phyloP scores from a whole-genome alignment of 2,888 invertebrate species.

The Aphodius sticticus region DNA sequence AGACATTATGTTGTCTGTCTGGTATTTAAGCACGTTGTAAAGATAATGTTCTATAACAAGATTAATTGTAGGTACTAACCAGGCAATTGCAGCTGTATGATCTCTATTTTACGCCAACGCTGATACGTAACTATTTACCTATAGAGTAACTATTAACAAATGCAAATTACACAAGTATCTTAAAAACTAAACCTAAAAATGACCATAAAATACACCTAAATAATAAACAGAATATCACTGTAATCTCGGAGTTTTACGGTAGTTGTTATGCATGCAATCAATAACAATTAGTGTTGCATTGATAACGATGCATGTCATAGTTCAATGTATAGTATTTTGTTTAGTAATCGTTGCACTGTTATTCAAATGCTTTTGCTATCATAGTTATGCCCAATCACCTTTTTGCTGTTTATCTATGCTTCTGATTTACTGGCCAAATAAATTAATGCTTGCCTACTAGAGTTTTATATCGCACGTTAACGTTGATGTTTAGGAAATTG shows the following conservation, averaged over 20 bases:
- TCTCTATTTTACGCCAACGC: no score
- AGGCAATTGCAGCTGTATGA: no score
- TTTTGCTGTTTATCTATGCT: not conserved
- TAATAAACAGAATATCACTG: no score
- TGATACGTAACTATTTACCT: no score
- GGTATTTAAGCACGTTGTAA: no score
- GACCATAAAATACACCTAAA: no score
- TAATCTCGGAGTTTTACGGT: not conserved
- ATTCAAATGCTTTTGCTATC: not conserved
- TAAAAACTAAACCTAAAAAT: no score
- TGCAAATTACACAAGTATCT: no score
- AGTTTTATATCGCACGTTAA: not conserved
- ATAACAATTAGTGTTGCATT: not conserved
- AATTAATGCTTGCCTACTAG: not conserved
- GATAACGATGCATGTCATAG: not conserved
- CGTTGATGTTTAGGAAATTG: not conserved
- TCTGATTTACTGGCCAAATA: not conserved
- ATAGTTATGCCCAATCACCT: not conserved
- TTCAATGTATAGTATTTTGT: not conserved
- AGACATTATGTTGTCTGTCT: no score
- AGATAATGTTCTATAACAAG: no score
- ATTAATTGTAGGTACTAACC: no score
- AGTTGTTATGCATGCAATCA: not conserved
- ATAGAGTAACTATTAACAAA: no score
- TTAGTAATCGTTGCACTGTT: not conserved